Percentiles rank a stretch among this genome's conserved stretches.
These are phyloP conservation scores for Porites lutea DNA, from an alignment of 64 coral and sea anemone species.

Conservation along the genomic window DNA sequence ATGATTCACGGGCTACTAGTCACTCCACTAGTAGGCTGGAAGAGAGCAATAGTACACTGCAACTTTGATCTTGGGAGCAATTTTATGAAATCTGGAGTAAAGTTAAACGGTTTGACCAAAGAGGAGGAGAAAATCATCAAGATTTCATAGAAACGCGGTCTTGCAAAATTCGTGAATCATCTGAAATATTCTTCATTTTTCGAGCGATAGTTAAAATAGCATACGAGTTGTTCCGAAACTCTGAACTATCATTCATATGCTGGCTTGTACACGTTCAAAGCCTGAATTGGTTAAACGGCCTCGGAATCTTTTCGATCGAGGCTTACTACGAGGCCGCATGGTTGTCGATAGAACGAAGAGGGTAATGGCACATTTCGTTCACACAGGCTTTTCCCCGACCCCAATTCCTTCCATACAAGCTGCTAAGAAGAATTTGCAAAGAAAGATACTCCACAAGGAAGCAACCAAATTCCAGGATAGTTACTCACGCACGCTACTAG, in stretches of 20 bases:
- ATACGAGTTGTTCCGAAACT: too few species aligned
- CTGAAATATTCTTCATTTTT: not conserved
- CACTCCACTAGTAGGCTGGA: too few species aligned
- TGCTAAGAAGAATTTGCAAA: too few species aligned
- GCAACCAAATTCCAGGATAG: not conserved
- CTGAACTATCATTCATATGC: not conserved
- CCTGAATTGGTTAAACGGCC: not conserved
- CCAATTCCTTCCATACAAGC: too few species aligned
- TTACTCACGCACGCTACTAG: not conserved
- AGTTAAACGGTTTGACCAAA: not conserved
- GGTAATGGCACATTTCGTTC: too few species aligned
- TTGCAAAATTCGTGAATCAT: not conserved
- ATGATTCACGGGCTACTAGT: too few species aligned
- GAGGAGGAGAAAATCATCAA: not conserved
- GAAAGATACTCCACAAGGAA: not conserved
- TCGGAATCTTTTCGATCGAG: not conserved
- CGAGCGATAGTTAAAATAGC: not conserved
- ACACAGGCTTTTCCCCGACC: too few species aligned
- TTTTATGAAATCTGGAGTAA: too few species aligned
- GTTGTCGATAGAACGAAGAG: too few species aligned
- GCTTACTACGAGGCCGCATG: not conserved
- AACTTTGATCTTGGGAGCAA: too few species aligned
- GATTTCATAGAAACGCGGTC: not conserved
- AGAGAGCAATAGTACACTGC: too few species aligned
- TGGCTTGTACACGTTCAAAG: not conserved